Evolutionary conservation across 2,797 vertebrate genomes (phyloP).

Genomic region (Neomorphus geoffroyi): DNA sequence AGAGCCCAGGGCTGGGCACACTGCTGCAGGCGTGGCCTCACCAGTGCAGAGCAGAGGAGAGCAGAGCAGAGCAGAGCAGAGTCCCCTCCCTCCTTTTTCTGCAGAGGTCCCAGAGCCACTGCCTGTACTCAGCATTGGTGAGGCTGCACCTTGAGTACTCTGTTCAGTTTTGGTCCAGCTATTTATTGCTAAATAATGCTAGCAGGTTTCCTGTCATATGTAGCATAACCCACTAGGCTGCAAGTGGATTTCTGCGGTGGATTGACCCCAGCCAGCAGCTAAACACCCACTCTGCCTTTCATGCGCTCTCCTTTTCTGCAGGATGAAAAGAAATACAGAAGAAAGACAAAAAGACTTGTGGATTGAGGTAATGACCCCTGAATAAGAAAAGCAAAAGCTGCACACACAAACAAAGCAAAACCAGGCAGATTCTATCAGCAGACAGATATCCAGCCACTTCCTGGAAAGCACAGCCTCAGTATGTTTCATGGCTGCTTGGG

Average conservation of each 20-base stretch:
- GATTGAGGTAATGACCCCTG: background rate
- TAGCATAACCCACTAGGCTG: background rate
- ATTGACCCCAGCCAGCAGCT: background rate
- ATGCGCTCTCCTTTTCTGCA: background rate
- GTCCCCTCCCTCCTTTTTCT: no score
- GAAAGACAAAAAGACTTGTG: background rate
- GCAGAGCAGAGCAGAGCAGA: no score
- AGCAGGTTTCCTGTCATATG: background rate
- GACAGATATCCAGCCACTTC: background rate
- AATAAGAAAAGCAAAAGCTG: background rate
- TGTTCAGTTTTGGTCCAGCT: no score
- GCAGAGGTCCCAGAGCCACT: no score
- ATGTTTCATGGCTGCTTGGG: background rate
- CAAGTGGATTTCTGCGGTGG: background rate
- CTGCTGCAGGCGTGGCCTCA: no score
- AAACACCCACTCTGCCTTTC: background rate
- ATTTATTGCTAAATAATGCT: background rate
- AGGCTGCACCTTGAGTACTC: no score
- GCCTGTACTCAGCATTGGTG: no score
- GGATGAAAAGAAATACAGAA: background rate
- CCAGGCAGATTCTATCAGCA: background rate
- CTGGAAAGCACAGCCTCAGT: background rate
- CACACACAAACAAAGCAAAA: background rate
- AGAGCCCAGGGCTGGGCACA: no score
- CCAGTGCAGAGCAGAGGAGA: no score